These are phyloP conservation scores for Petrophora chlorosata DNA, from an alignment of 2,888 invertebrate genomes.

Conservation along the genomic window DNA sequence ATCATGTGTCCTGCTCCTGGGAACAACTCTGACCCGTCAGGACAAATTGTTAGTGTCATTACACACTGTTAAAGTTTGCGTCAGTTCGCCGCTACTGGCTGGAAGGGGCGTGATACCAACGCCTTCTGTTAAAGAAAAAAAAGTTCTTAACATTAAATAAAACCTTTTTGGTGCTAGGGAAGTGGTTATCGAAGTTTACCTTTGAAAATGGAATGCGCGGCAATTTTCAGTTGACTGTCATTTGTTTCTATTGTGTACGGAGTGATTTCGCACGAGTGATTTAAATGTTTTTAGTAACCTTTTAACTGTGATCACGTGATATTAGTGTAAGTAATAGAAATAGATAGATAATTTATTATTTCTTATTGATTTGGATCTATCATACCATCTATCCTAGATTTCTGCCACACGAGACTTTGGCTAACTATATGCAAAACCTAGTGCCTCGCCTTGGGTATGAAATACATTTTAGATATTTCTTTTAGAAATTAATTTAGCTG, in stretches of 20 bases:
- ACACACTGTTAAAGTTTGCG: constrained; percentile 70
- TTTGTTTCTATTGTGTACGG: constrained; percentile 18
- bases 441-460: too few species aligned
- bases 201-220: constrained; percentile 41
- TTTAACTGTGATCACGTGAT: constrained; percentile 38
- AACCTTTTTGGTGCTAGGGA: not conserved
- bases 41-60: constrained; percentile 77
- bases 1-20: constrained; percentile 60
- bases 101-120: constrained; percentile 61
- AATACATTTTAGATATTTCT: too few species aligned
- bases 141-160: constrained; percentile 22
- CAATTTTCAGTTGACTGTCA: constrained; percentile 20
- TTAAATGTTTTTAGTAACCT: constrained; percentile 39
- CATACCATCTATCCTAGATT: too few species aligned
- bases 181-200: constrained; percentile 8
- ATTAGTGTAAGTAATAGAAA: constrained; percentile 40
- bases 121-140: constrained; percentile 39
- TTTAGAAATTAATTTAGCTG: too few species aligned
- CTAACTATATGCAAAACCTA: too few species aligned
- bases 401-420: too few species aligned
- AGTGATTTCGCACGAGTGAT: constrained; percentile 17
- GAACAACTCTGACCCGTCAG: constrained; percentile 68
- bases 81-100: constrained; percentile 66
- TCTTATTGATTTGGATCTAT: too few species aligned
- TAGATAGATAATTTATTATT: too few species aligned